These are phyloP conservation scores for Oryzias woworae DNA, from an alignment of 2,113 vertebrate genomes.

Conservation along the genomic window DNA sequence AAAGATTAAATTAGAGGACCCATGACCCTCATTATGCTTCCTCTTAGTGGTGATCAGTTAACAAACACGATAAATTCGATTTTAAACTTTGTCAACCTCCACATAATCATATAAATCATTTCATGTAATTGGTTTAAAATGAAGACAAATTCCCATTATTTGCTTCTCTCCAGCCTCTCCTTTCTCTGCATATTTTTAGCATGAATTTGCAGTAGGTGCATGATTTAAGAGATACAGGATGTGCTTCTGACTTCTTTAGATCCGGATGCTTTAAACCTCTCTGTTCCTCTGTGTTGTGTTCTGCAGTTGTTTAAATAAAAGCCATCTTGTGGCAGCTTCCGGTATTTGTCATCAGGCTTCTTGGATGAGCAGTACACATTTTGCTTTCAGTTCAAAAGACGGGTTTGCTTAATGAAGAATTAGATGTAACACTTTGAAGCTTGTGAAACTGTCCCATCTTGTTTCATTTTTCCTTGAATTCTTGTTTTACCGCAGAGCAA, in stretches of 20 bases:
- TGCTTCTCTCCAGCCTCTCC: constrained; percentile 21
- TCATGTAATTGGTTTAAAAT: not conserved
- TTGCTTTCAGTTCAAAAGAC: no score
- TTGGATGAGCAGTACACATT: no score
- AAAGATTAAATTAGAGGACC: constrained; percentile 1
- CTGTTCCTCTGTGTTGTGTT: constrained; percentile 40
- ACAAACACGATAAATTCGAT: constrained; percentile 4
- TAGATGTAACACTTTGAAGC: constrained; percentile 24
- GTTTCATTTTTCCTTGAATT: constrained; percentile 20
- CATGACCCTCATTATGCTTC: constrained; percentile 3
- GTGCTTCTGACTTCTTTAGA: constrained; percentile 17
- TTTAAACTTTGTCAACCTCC: not conserved
- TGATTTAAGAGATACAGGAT: constrained; percentile 28
- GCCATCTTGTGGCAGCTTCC: constrained; percentile 57
- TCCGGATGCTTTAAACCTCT: constrained; percentile 6
- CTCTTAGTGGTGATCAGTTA: constrained; percentile 5
- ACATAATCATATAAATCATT: constrained; percentile 6
- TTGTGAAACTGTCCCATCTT: constrained; percentile 30
- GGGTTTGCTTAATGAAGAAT: no score
- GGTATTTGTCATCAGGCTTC: constrained; percentile 17
- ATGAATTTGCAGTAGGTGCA: constrained; percentile 54
- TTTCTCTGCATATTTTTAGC: constrained; percentile 27
- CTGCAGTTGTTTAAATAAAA: constrained; percentile 28
- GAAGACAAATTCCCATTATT: constrained; percentile 34
- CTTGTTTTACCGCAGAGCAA: constrained; percentile 51